Base-by-base conservation (phyloP, 53 echinoderm and acorn worm genomes). In the Actinopyga echinites region DNA sequence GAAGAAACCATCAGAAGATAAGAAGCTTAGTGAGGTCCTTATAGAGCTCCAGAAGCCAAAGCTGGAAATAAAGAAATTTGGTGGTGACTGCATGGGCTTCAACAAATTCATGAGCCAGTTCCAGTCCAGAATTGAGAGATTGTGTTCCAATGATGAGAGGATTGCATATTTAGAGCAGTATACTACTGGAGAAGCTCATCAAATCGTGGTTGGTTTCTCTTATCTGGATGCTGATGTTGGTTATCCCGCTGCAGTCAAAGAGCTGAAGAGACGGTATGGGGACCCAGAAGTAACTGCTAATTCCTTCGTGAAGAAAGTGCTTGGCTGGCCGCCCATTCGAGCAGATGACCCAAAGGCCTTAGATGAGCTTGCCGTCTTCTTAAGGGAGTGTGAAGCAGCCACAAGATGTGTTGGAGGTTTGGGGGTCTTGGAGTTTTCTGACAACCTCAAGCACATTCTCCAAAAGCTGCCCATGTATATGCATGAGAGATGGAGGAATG, bases 401-500 rank as follows among this genome's bases (percentile, higher is more conserved):
- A 79, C 81, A 31, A 85, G 69, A 40, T 85, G 89, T 35, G 85
- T 85, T 15, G 89, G 85, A 38, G 69, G 80, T 80, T 54, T 85
- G 73, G 80, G 73, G 44, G 80, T 79, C 43, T 61, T 90, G 77
- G 28, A 84, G 79, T 69, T 74, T 75, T 68, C 86, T 54, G 86
- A 86, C 56, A 86, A 86, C 64, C 82, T 82, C 32, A 86, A 85
- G 66, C 34, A 58, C 10, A 86, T 86, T 63, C 62, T 90, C 31
- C 82, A 80, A 86, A 86, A 90, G 65, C 83, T 90, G 34, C 90
- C 83, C 15, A 74, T 64, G 69, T 71, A 64, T 25, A 67, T 75
- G 63, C 86, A 86, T 42, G 86, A 90, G 82, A 86, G 86, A 65
- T 90, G 86, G 90, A 86, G 90, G 64, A 61, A 61, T 74, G 71